These are phyloP conservation scores for Limonius californicus DNA, from an alignment of 1,140 invertebrate species.

Conservation along the genomic window DNA sequence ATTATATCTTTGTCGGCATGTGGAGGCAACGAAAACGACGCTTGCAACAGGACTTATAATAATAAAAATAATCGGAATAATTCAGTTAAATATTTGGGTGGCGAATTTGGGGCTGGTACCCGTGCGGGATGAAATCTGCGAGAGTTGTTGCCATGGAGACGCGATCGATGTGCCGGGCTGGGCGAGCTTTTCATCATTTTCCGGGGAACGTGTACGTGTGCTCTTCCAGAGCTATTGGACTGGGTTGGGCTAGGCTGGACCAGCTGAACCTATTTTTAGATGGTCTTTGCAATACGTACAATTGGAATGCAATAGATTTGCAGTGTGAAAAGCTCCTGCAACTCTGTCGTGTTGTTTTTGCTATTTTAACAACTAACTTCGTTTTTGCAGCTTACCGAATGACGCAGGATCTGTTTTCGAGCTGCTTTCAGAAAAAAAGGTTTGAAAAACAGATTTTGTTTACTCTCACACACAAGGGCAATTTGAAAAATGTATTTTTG, in stretches of 20 bases:
- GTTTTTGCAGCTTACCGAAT: too few species aligned
- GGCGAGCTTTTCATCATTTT: conserved; percentile 34
- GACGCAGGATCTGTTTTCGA: too few species aligned
- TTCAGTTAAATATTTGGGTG: not conserved
- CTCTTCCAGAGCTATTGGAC: conserved; percentile 30
- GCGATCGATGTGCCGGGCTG: conserved; percentile 35
- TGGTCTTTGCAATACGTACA: not conserved
- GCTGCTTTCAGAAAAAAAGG: too few species aligned
- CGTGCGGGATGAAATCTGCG: conserved; percentile 30
- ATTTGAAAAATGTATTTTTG: too few species aligned
- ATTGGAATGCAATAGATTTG: not conserved
- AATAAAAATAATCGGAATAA: not conserved
- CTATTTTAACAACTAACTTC: too few species aligned
- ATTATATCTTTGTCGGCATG: too few species aligned
- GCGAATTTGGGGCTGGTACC: conserved; percentile 8
- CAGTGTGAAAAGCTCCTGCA: too few species aligned
- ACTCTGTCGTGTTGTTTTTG: too few species aligned
- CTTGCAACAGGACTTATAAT: too few species aligned
- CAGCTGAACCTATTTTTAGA: conserved; percentile 22
- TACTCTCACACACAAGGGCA: too few species aligned
- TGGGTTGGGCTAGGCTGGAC: conserved; percentile 26
- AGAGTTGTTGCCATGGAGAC: conserved; percentile 33
- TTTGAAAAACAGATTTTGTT: too few species aligned
- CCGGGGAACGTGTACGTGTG: conserved; percentile 31
- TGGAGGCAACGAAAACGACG: too few species aligned